A percentile compares a stretch with the other conserved stretches of the same genome.
Conservation (phyloP, 1,140 invertebrate species). For the Sycobia sp. region DNA sequence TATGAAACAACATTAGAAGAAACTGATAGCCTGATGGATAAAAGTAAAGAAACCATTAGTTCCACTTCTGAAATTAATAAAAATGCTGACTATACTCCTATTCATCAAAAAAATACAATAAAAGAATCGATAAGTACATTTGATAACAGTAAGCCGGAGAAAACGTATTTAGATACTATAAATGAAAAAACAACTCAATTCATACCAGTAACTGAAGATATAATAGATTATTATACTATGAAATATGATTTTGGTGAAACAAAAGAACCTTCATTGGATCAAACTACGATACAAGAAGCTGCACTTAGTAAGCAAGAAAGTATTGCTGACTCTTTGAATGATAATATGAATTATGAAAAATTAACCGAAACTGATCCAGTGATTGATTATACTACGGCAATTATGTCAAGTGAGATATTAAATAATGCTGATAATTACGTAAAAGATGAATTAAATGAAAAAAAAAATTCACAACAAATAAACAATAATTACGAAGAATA, state of each 20-base stretch:
- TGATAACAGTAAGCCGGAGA: slow-evolving; percentile 21
- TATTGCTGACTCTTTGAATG: background rate
- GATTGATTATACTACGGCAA: background rate
- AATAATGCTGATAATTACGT: background rate
- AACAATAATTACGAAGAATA: background rate
- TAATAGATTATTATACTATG: background rate
- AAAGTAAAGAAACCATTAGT: slow-evolving; percentile 3
- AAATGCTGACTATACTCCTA: too few relatives aligned
- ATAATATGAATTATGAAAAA: slow-evolving; percentile 6
- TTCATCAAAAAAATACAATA: background rate
- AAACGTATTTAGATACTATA: slow-evolving; percentile 27
- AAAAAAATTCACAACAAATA: background rate
- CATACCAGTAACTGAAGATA: background rate
- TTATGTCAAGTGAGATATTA: background rate
- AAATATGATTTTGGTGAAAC: background rate
- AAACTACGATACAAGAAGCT: background rate
- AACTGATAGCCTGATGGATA: background rate
- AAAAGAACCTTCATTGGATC: background rate
- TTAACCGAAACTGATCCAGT: background rate
- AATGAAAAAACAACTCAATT: slow-evolving; percentile 46
- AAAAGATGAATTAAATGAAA: background rate
- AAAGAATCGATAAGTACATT: background rate
- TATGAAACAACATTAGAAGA: background rate
- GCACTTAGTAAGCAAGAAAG: background rate
- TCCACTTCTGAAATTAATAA: too few relatives aligned